Percentiles rank a stretch among this genome's conserved stretches.
Evolutionary conservation across 2,888 invertebrate genomes (phyloP).

Genomic region (Eubasilissa splendida): DNA sequence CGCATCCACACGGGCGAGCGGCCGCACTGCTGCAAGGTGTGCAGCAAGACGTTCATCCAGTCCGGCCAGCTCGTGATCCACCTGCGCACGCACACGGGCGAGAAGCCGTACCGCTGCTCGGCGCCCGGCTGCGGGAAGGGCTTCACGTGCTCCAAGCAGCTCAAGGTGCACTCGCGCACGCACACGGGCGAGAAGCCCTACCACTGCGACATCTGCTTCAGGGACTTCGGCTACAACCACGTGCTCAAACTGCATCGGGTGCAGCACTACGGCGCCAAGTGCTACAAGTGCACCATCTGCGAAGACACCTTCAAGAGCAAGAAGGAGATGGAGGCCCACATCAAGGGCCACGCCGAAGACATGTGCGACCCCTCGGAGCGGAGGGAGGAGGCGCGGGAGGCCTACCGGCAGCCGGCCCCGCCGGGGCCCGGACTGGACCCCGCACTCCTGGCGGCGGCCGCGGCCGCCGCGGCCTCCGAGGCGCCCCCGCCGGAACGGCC

Average conservation of each 20-base stretch:
- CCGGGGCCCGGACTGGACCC: conserved; percentile 68
- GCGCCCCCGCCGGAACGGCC: conserved; percentile 60
- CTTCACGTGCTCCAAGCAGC: conserved; percentile 92
- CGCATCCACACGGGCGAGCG: conserved; percentile 92
- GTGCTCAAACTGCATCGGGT: conserved; percentile 91
- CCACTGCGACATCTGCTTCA: conserved; percentile 91
- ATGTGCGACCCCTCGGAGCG: background rate
- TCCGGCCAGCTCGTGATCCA: conserved; percentile 93
- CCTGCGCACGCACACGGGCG: conserved; percentile 90
- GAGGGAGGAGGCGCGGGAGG: conserved; percentile 60
- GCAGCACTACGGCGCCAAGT: conserved; percentile 92
- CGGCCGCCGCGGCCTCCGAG: conserved; percentile 66
- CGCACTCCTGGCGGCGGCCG: conserved; percentile 72
- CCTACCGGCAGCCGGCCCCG: conserved; percentile 68
- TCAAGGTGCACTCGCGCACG: conserved; percentile 92
- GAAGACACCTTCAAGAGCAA: conserved; percentile 93
- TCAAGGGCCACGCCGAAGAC: conserved; percentile 79
- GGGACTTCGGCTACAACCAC: conserved; percentile 93
- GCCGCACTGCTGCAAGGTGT: conserved; percentile 90
- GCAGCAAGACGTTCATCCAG: conserved; percentile 92
- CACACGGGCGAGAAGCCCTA: conserved; percentile 94
- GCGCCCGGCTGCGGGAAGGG: conserved; percentile 90
- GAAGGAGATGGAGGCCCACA: conserved; percentile 92
- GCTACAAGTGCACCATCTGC: conserved; percentile 93
- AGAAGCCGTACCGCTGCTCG: conserved; percentile 87